Percentiles rank a stretch among this genome's conserved stretches.
Conservation (phyloP, 2,113 vertebrate species). For the Butorides virescens region DNA sequence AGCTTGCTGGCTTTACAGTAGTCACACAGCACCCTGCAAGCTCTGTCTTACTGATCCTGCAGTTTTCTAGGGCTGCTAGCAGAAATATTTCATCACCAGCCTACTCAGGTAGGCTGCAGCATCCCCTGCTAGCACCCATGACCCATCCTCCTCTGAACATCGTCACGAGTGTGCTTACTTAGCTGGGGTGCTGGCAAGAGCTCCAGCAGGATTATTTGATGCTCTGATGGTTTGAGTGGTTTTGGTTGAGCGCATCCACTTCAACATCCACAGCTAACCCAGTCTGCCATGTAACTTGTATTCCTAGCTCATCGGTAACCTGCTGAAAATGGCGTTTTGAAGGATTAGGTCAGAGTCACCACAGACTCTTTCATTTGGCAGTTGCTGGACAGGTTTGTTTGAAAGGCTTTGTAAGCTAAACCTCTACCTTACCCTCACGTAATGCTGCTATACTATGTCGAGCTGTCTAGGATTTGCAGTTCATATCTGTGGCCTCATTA, state of each 20-base stretch:
- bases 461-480: neutral
- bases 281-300: neutral
- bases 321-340: neutral
- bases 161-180: accelerated
- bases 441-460: neutral
- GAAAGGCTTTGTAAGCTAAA: neutral
- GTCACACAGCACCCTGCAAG: neutral
- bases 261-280: neutral
- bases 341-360: neutral
- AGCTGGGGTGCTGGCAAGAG: neutral
- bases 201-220: neutral
- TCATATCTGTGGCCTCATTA: neutral
- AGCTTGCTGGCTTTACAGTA: no score
- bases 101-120: neutral
- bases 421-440: neutral
- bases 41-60: no score
- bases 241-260: neutral
- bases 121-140: neutral
- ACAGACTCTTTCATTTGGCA: neutral
- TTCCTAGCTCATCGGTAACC: neutral
- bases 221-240: neutral
- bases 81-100: neutral
- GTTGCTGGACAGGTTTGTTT: neutral
- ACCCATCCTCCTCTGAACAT: neutral
- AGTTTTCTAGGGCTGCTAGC: neutral